These are phyloP conservation scores for Acronicta aceris DNA, from an alignment of 2,888 invertebrate species.

Conservation along the genomic window DNA sequence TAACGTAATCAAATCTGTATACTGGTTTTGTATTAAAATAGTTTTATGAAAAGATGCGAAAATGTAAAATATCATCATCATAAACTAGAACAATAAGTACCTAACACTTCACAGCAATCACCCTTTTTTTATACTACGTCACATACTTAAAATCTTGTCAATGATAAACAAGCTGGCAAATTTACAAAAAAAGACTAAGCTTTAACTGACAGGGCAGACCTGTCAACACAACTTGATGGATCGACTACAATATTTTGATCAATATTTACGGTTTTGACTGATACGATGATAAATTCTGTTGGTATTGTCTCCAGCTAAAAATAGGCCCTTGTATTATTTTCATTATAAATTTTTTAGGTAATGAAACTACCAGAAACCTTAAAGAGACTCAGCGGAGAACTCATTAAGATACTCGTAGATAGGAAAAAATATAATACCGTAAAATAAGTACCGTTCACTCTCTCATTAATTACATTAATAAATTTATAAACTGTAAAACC, in stretches of 20 bases:
- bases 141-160: not conserved
- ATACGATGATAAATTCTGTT: not conserved
- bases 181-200: constrained; percentile 10
- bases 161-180: constrained; percentile 3
- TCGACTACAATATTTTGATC: constrained; percentile 5
- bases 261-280: constrained; percentile 13
- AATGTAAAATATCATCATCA: no score
- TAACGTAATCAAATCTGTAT: no score
- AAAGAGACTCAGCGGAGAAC: no score
- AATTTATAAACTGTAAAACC: no score
- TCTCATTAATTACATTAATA: no score
- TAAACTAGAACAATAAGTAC: not conserved
- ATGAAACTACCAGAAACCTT: no score
- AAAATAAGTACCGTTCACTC: no score
- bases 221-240: constrained; percentile 9
- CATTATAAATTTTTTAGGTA: no score
- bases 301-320: not conserved
- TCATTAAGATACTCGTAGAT: no score
- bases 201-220: constrained; percentile 21
- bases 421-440: not conserved
- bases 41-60: no score
- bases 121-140: not conserved
- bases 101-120: not conserved
- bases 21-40: no score
- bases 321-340: no score